Base-by-base conservation (phyloP, 1,140 invertebrate species). In the Papilio glaucus region DNA sequence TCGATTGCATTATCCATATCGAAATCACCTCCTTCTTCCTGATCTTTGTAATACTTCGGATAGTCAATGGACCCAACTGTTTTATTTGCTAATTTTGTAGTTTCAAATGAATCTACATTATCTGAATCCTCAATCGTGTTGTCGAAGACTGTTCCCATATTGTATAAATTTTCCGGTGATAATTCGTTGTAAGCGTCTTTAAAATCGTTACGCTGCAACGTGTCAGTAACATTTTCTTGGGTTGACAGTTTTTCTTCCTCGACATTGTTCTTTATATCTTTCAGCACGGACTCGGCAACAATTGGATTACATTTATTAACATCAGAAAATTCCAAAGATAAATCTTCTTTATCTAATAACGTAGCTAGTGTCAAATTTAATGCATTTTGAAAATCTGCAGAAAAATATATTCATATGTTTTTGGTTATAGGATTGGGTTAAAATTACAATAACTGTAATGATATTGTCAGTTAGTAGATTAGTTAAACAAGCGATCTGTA, bases 311-410 rank as follows among this genome's bases (percentile, higher is more conserved):
- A 68, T 26, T 26, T 37, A 1, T 37, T 38, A 45, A 45, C 13
- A 1, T 26, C 1, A 29, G 65, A 68, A 29, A 42, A 15, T 41
- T 41, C 38, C 0, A 65, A 45, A n/a, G 41, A 29, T 29, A 68
- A 26, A 49, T 45, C 65, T n/a, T 68, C 21, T 24, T 42, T 68
- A 15, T 68, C 41, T 26, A 18, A 29, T 37, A 68, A 45, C 10
- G 26, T 45, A 12, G 39, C 10, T 63, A 77, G 13, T 1, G 73
- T 72, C 21, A 38, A 26, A 45, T 77, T 81, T 37, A 77, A 63
- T 1, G 37, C 45, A 33, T 72, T 71, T 72, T 75, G 60, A 13
- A 79, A 79, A 62, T 67, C 78, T 77, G 29, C 69, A 74, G 67
- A 24, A 49, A n/a, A 33, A 8, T n/a, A 71, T 53, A 39, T 13